Evolutionary conservation across 2,888 invertebrate species (phyloP), one percentile per base, ranked within the genome.

Genomic region (Serripes groenlandicus): DNA sequence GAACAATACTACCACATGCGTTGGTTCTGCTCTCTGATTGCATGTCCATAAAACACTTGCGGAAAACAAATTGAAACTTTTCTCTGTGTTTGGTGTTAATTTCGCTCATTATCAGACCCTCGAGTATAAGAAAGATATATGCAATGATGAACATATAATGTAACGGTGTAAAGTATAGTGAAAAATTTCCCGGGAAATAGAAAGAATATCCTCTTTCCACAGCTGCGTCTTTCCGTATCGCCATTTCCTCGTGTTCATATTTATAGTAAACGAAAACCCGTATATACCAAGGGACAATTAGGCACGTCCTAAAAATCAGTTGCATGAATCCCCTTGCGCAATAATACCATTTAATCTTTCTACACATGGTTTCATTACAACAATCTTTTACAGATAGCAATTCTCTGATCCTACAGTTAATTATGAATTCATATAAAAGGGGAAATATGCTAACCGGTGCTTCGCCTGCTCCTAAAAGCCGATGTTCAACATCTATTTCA

Each of bases 41-140:
- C 91, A 91, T 91, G 82, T 91, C 91, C 21, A 89, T 75, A 56
- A 92, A 86, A 75, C 91, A 90, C 37, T 89, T 89, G 34, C 88
- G 78, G 2, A 91, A 37, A 37, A 91, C 88, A n/a, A 82, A 75
- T 64, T 86, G 87, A n/a, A 91, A 81, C 32, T 87, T 86, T 49
- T 90, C 86, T 69, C 85, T 90, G 30, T 89, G 85, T 15, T 74
- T 73, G 30, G 64, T 78, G 18, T 81, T 79, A 21, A 91, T 34
- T 37, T 90, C 74, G 7, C 91, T 90, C 76, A 90, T 89, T 5
- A 90, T 42, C 34, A 88, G 60, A 7, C 87, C 86, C 70, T 91
- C 92, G 26, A 91, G 9, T 34, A 89, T 74, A 37, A 93, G 89
- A 56, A 93, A 70, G 58, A 89, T 26, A 80, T 93, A 93, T 23